Conservation (phyloP, 2,888 invertebrate genomes). For the Drosophila peninsularis region DNA sequence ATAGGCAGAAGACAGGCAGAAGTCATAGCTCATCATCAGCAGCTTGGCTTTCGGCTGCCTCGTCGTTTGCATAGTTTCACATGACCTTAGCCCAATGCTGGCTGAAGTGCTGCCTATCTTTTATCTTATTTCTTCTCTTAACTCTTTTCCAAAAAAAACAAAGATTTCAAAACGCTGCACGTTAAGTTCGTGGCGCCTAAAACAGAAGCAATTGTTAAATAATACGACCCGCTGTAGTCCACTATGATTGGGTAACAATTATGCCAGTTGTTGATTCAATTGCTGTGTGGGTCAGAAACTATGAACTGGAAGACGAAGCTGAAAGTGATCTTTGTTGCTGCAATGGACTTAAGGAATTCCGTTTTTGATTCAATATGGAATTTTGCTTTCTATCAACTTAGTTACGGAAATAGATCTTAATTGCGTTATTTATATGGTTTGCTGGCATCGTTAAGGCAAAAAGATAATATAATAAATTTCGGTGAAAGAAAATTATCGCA, state of each 20-base stretch:
- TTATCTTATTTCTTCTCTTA: conserved; percentile 29
- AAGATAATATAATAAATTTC: neutral
- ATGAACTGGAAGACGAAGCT: conserved; percentile 26
- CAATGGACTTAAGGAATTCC: neutral
- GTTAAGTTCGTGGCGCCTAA: conserved; percentile 55
- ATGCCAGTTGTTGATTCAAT: conserved; percentile 51
- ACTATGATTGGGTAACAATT: conserved; percentile 61
- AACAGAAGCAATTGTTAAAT: conserved; percentile 66
- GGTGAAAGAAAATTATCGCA: neutral
- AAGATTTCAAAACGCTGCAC: conserved; percentile 52
- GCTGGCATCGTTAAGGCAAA: neutral
- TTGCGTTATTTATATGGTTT: neutral
- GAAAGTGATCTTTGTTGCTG: conserved; percentile 18
- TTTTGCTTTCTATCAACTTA: neutral
- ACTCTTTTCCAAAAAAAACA: conserved; percentile 16
- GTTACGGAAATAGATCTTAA: neutral
- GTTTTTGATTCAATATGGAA: neutral
- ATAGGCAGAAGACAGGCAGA: conserved; percentile 47
- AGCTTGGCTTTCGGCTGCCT: conserved; percentile 40
- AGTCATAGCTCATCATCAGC: conserved; percentile 74
- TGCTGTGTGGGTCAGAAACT: conserved; percentile 27
- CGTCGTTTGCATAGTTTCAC: conserved; percentile 66
- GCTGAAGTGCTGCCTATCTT: conserved; percentile 45
- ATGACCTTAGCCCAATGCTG: conserved; percentile 72
- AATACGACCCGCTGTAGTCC: conserved; percentile 32